phyloP scores from a whole-genome alignment of 2,888 invertebrate genomes.

The Ophion ventricosus region DNA sequence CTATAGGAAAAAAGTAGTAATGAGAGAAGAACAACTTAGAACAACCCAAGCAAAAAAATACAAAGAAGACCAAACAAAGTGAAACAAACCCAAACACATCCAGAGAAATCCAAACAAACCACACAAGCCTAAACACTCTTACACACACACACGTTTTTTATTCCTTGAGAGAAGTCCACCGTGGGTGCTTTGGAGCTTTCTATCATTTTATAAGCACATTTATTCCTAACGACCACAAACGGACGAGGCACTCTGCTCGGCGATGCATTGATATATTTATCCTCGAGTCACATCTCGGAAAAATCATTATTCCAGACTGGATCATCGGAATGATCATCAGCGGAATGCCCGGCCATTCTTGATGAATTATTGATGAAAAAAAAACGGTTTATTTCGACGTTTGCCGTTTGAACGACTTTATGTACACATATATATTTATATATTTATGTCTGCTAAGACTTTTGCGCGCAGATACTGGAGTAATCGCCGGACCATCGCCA shows the following conservation, averaged over 20 bases:
- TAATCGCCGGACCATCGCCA: background rate
- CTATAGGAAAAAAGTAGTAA: no score
- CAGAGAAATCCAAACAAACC: no score
- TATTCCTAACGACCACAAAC: slow-evolving; percentile 69
- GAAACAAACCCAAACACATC: no score
- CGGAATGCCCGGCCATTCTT: slow-evolving; percentile 27
- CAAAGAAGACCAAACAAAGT: no score
- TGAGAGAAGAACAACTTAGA: no score
- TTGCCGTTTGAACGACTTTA: background rate
- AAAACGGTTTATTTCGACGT: slow-evolving; percentile 17
- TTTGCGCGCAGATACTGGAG: background rate
- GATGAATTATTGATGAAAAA: slow-evolving; percentile 64
- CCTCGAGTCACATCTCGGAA: background rate
- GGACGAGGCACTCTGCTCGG: background rate
- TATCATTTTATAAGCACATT: slow-evolving; percentile 80
- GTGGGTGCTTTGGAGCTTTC: slow-evolving; percentile 76
- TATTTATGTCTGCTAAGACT: background rate
- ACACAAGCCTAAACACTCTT: no score
- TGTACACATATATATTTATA: background rate
- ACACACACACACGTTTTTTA: slow-evolving; percentile 33
- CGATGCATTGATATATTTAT: background rate
- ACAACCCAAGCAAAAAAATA: no score
- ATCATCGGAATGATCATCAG: slow-evolving; percentile 48
- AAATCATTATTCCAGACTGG: slow-evolving; percentile 43
- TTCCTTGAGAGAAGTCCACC: slow-evolving; percentile 55